Evolutionary conservation across 2,113 vertebrate genomes (phyloP).

Genomic region (Microcebus tavaratra): DNA sequence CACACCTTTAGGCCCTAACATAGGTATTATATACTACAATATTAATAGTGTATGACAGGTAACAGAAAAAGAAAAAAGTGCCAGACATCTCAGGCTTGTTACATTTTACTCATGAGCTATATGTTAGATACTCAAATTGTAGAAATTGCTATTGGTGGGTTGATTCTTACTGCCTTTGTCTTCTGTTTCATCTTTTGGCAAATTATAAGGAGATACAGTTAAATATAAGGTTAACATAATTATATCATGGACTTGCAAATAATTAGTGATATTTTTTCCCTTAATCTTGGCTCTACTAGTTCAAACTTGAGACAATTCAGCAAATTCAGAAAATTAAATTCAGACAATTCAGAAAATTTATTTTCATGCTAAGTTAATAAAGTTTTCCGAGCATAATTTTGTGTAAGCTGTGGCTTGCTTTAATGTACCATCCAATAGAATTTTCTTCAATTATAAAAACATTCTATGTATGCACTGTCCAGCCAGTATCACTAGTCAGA

Average conservation of each 20-base stretch:
- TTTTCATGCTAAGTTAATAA: conserved; percentile 35
- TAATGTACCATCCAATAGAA: conserved; percentile 7
- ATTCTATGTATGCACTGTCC: not conserved
- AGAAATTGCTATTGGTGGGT: not conserved
- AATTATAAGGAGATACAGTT: conserved; percentile 10
- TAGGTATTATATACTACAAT: not conserved
- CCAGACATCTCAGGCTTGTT: conserved; percentile 2
- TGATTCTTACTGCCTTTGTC: not conserved
- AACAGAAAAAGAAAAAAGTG: not conserved
- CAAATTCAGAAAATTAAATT: too few species aligned
- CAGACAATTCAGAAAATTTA: not conserved
- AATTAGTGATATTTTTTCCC: not conserved
- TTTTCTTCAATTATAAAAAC: not conserved
- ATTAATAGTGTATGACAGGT: not conserved
- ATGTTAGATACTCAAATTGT: not conserved
- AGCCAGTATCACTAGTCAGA: not conserved
- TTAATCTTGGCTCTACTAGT: not conserved
- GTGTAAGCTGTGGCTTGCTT: not conserved
- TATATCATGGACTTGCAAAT: not conserved
- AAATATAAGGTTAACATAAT: not conserved
- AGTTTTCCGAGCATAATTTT: not conserved
- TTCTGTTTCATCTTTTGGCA: conserved; percentile 49
- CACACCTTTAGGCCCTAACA: not conserved
- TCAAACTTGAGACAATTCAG: conserved; percentile 33
- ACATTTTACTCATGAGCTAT: not conserved